Base-by-base conservation (phyloP, 37 sponge, comb jelly and placozoan genomes). In the Ianthella basta region DNA sequence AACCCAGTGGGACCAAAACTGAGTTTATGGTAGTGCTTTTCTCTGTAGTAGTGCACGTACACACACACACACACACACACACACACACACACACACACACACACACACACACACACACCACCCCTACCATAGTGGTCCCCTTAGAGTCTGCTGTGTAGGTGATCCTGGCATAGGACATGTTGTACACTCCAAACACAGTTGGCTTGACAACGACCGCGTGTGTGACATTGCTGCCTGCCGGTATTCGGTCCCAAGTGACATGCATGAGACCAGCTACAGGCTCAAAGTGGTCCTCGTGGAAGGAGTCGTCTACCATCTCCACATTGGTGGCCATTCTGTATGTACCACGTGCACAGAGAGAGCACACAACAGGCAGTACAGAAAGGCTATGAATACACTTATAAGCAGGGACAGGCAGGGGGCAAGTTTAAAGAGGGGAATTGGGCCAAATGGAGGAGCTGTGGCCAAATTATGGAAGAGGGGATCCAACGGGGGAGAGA, bases 141-240 rank as follows among this genome's bases (percentile, higher is more conserved):
- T 75, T 50, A 14, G 53, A 3, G 0, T 70, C 72, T 18, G 85
- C 60, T 4, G 54, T 74, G 82, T 94, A 96, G 18, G 83, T 87
- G 30, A 96, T 37, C 55, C 39, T 40, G 32, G 94, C 97, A 85
- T 75, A 91, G 6, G 94, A 93, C 59, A 96, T 83, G 84, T 96
- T 96, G 87, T 84, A 93, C 41, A 79, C 59, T 12, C 90, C 92
- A 69, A 72, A 61, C 0, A 69, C 32, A 19, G 55, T 57, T 1
- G 94, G 92, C 30, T 37, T 86, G 30, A 93, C 55, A 20, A 96
- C 83, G 23, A 96, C 92, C 1, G 87, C 79, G 78, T 96, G 97
- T 0, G 92, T 85, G 0, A 94, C 88, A 64, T 96, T 96, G 56
- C 79, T 78, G 38, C 77, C 74, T 86, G 82, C 78, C 44, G 85